A percentile compares a stretch with the other conserved stretches of the same genome.
phyloP scores from a whole-genome alignment of 92 coral and sea anemone species.

The Metridium senile region DNA sequence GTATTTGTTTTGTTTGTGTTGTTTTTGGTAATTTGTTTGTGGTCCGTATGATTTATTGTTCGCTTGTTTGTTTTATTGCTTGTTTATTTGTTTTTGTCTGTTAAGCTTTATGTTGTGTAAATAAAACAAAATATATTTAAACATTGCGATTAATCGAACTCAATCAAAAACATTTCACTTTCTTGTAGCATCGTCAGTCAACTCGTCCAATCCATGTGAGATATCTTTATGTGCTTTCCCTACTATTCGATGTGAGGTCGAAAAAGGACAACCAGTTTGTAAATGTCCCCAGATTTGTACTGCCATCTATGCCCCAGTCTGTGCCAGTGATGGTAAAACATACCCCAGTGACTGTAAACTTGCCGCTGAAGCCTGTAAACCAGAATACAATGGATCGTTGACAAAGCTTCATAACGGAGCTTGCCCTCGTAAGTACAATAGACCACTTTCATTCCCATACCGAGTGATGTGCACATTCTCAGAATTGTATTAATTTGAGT shows the following conservation, averaged over 20 bases:
- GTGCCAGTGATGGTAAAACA: conserved; percentile 63
- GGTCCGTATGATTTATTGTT: no score
- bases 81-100: no score
- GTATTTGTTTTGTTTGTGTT: no score
- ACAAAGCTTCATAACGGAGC: neutral
- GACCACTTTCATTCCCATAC: no score
- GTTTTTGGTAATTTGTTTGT: no score
- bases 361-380: conserved; percentile 68
- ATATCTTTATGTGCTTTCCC: conserved; percentile 54
- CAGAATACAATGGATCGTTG: conserved; percentile 27
- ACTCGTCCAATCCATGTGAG: conserved; percentile 56
- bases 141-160: no score
- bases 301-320: conserved; percentile 51
- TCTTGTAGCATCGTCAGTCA: neutral
- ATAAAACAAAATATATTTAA: no score
- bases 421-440: conserved; percentile 39
- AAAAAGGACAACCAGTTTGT: conserved; percentile 75
- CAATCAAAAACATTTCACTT: neutral
- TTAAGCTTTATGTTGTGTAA: no score
- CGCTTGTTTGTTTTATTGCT: no score
- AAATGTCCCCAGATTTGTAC: conserved; percentile 65
- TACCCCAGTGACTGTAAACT: conserved; percentile 36
- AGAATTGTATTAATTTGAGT: no score
- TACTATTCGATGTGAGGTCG: conserved; percentile 54
- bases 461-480: no score